Evolutionary conservation across 2,888 invertebrate species (phyloP), one percentile per base, ranked within the genome.

Genomic region (Trichacis sp.): DNA sequence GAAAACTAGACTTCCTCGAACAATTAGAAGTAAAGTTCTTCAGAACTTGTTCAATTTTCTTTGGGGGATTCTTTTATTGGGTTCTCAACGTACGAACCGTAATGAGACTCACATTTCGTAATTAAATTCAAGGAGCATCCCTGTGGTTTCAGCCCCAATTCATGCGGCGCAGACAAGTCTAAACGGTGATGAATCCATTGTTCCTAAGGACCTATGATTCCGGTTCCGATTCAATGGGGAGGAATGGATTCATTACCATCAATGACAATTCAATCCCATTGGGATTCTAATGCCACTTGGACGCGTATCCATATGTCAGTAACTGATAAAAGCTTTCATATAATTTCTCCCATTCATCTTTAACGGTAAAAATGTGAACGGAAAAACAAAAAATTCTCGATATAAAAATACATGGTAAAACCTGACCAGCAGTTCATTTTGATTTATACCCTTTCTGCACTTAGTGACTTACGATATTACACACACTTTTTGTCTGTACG

Each of bases 321-420:
- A n/a, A 33, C 33, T 3, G n/a, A 9, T 11, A 33, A 33, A 33
- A 3, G 33, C n/a, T 33, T n/a, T 33, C 24, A 24, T 24, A 24
- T 24, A n/a, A n/a, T n/a, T n/a, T n/a, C n/a, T n/a, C n/a, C n/a
- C n/a, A n/a, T n/a, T n/a, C n/a, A n/a, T n/a, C 29, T 29, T 29
- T 6, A 29, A 29, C 6, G 9, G 9, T 9, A 29, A 29, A 29
- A 29, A 29, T 6, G 9, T 29, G 29, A 29, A 29, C 5, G 9
- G 29, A 29, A 29, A 29, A 49, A 36, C 20, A 12, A 4, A 42
- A 56, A n/a, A n/a, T n/a, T n/a, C n/a, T n/a, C n/a, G n/a, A n/a
- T n/a, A n/a, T n/a, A n/a, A n/a, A n/a, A n/a, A n/a, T n/a, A n/a
- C n/a, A n/a, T n/a, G n/a, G n/a, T n/a, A n/a, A n/a, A n/a, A n/a